Conservation (phyloP, 2,113 vertebrate genomes). For the Microcebus griseorufus region DNA sequence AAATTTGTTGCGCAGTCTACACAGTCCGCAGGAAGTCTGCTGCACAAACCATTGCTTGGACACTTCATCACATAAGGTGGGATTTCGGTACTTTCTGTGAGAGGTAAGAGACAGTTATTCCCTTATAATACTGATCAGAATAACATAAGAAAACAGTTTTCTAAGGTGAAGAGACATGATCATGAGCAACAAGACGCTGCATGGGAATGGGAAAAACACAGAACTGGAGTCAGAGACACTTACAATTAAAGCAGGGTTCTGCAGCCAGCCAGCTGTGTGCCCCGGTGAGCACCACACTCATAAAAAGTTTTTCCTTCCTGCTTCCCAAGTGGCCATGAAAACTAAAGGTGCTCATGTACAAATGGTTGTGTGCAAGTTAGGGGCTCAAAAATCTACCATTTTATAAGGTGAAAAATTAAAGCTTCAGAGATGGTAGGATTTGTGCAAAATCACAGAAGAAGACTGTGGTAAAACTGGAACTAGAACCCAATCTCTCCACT, state of each 20-base stretch:
- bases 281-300: background rate
- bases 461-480: background rate
- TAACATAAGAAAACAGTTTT: background rate
- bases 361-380: background rate
- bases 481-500: background rate
- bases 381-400: background rate
- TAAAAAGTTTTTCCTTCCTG: background rate
- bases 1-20: slow-evolving; percentile 90
- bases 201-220: background rate
- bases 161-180: background rate
- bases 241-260: background rate
- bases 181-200: background rate
- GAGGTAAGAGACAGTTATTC: slow-evolving; percentile 53
- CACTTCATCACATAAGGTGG: slow-evolving; percentile 87
- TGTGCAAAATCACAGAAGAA: background rate
- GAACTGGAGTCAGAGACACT: background rate
- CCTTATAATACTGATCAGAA: background rate
- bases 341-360: background rate
- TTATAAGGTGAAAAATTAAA: background rate
- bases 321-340: background rate
- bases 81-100: slow-evolving; percentile 81
- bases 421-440: background rate
- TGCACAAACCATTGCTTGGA: slow-evolving; percentile 93
- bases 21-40: slow-evolving; percentile 91
- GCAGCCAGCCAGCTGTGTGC: background rate